Base-by-base conservation (phyloP, 35 echinoderm and acorn worm species). In the Heliocidaris erythrogramma region DNA sequence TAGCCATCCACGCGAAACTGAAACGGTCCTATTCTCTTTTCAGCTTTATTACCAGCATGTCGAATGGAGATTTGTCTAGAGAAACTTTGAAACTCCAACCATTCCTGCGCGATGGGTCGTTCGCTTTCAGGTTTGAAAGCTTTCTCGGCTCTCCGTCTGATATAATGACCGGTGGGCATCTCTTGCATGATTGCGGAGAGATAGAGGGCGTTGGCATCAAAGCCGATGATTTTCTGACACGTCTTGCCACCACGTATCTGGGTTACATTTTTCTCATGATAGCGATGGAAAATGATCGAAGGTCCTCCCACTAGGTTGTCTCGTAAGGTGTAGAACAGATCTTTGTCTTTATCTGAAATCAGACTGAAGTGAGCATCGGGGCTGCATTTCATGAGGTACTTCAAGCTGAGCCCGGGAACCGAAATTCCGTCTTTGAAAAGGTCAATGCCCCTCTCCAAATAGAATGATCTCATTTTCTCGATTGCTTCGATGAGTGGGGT, bases 141-240 rank as follows among this genome's bases (percentile, higher is more conserved):
- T 9, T 65, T 94, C 9, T 87, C 85, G 31, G 29, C 91, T 48
- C 42, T 85, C 59, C 96, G 94, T 52, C 94, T 91, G 30, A 95
- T 30, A 18, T 59, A 71, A 32, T 95, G 30, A 2, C 96, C 96
- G 3, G 90, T 96, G 24, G 96, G 96, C 96, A 96, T 42, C 95
- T 47, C 5, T 85, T 95, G 94, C 92, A 87, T 95, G 10, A 94
- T 30, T 59, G 94, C 78, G 49, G 86, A 88, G 12, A 97, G 87
- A 32, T 97, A 97, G 16, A 97, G 48, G 0, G 96, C 92, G 32
- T 97, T 97, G 35, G 96, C 96, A 94, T 97, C 96, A 49, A 97
- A 97, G 53, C 92, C 94, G 13, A 96, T 5, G 13, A 94, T 78
- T 87, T 95, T 56, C 49, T 95, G 18, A 88, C 94, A 96, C 90